phyloP scores from a whole-genome alignment of 1,140 invertebrate species.

The Megalonaias nervosa region DNA sequence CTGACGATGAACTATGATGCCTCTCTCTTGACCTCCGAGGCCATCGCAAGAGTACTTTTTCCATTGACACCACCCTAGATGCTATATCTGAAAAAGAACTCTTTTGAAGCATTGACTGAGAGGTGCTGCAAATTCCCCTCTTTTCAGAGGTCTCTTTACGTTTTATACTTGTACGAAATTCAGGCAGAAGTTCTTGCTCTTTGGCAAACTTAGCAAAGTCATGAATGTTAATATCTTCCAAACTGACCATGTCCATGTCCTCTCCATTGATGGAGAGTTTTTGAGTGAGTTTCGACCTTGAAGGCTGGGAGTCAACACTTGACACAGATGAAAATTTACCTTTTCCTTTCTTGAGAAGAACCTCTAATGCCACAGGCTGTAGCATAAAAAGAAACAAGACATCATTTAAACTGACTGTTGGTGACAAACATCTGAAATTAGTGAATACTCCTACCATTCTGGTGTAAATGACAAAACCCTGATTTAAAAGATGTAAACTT shows the following conservation, averaged over 20 bases:
- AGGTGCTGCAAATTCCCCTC: not conserved
- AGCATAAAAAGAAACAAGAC: conserved; percentile 34
- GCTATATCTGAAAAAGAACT: conserved; percentile 60
- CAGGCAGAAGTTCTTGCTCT: conserved; percentile 59
- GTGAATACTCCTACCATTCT: no score
- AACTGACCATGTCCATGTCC: conserved; percentile 43
- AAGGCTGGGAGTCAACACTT: conserved; percentile 19
- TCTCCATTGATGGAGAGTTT: conserved; percentile 70
- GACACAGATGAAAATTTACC: conserved; percentile 49
- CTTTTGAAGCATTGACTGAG: conserved; percentile 13
- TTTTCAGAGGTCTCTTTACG: conserved; percentile 15
- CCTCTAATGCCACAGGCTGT: conserved; percentile 64
- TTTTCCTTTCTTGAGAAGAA: conserved; percentile 65
- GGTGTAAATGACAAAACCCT: no score
- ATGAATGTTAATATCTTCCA: conserved; percentile 66
- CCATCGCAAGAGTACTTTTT: conserved; percentile 54
- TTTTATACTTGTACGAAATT: conserved; percentile 59
- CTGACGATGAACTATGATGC: conserved; percentile 67
- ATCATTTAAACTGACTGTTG: no score
- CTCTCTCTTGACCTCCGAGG: conserved; percentile 43
- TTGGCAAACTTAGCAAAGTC: conserved; percentile 68
- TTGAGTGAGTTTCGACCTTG: conserved; percentile 39
- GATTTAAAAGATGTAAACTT: no score
- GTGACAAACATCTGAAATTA: no score
- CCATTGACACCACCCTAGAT: conserved; percentile 47